These are phyloP conservation scores for Hyla sarda DNA, from an alignment of 2,113 vertebrate species.

Conservation along the genomic window DNA sequence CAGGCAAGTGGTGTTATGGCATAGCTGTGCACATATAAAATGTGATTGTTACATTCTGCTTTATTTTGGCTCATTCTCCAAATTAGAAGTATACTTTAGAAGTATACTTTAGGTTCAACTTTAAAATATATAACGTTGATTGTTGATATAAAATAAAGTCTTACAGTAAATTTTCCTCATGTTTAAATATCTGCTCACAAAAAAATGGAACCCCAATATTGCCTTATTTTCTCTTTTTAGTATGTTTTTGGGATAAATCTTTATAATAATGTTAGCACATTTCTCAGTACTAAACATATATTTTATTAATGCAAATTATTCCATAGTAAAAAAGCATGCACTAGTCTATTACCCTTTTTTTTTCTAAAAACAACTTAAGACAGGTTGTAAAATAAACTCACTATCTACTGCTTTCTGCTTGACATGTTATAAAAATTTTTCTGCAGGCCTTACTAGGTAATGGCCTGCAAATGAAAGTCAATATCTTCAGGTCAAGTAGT, in stretches of 20 bases:
- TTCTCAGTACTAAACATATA: not conserved
- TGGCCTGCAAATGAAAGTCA: conserved; percentile 38
- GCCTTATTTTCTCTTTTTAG: not conserved
- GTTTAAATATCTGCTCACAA: not conserved
- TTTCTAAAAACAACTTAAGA: conserved; percentile 33
- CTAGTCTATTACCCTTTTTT: too few species aligned
- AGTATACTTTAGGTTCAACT: too few species aligned
- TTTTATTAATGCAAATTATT: not conserved
- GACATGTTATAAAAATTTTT: conserved; percentile 25
- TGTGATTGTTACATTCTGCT: too few species aligned
- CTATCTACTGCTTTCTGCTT: conserved; percentile 45
- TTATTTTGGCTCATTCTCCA: too few species aligned
- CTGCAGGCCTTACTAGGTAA: conserved; percentile 24
- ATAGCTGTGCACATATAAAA: too few species aligned
- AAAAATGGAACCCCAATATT: not conserved
- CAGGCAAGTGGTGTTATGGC: too few species aligned
- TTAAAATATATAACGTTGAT: not conserved
- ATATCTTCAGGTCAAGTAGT: conserved; percentile 7
- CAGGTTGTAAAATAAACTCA: conserved; percentile 28
- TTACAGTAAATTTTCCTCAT: too few species aligned
- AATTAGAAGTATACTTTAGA: too few species aligned
- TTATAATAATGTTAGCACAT: not conserved
- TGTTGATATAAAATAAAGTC: not conserved
- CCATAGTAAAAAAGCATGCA: not conserved
- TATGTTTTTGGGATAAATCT: not conserved